Percentiles rank a stretch among this genome's conserved stretches.
phyloP scores from a whole-genome alignment of 2,113 vertebrate genomes.

The Etia nguti region DNA sequence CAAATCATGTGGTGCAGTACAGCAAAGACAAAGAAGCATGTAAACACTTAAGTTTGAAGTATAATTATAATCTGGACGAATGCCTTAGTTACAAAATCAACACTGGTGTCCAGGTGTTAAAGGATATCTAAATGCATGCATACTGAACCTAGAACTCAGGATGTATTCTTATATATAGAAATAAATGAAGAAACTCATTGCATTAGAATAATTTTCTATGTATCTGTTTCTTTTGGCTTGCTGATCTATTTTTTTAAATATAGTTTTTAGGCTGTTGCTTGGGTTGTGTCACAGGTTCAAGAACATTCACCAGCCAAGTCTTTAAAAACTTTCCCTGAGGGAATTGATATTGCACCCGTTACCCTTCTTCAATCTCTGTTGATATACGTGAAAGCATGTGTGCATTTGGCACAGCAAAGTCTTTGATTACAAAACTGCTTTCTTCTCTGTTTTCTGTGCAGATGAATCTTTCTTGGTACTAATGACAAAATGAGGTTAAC shows the following conservation, averaged over 20 bases:
- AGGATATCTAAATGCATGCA: slow-evolving; percentile 36
- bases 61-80: slow-evolving; percentile 59
- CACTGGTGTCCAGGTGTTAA: slow-evolving; percentile 37
- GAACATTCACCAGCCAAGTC: background rate
- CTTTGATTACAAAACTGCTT: slow-evolving; percentile 55
- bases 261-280: background rate
- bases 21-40: background rate
- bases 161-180: background rate
- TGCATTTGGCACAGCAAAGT: slow-evolving; percentile 3
- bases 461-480: slow-evolving; percentile 28
- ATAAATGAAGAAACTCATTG: background rate
- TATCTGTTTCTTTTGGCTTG: background rate
- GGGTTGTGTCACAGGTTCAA: slow-evolving; percentile 6
- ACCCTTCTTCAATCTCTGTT: slow-evolving; percentile 31
- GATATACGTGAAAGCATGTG: background rate
- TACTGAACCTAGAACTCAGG: background rate
- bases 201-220: background rate
- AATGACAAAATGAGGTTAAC: slow-evolving; percentile 69
- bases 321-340: slow-evolving; percentile 23
- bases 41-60: background rate
- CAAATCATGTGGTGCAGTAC: background rate
- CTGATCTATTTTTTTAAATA: background rate
- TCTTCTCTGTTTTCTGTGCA: slow-evolving; percentile 14
- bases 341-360: background rate
- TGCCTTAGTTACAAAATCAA: slow-evolving; percentile 51